Evolutionary conservation across 2,113 vertebrate genomes (phyloP), one percentile per base, ranked within the genome.

Genomic region (Poecilia latipinna): DNA sequence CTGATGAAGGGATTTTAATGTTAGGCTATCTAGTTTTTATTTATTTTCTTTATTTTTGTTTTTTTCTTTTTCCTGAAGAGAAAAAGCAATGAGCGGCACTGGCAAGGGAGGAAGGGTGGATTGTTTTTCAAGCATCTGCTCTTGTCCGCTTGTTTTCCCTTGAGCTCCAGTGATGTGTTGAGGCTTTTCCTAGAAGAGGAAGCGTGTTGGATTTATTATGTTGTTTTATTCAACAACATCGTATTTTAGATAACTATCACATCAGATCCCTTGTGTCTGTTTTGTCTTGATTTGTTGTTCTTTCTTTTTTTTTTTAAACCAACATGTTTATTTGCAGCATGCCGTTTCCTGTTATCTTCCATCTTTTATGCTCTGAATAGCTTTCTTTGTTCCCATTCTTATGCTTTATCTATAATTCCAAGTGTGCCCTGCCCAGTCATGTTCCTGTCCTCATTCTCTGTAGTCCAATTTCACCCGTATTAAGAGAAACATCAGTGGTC

Each of bases 1-100:
- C 88, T 92, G 88, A 92, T 84, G 70, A 78, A 64, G 69, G 64
- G 61, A 79, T 90, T 86, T 86, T 35, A 69, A 35, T 65, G 48
- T 65, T 48, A 37, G 29, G 61, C 42, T 37, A 35, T 51, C 44
- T 48, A 48, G 13, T 48, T 19, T 48, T 57, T 44, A 48, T 70
- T 82, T 79, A 61, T 19, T 48, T 57, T 44, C 35, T 70, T 82
- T 79, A 61, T 76, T 71, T 61, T 68, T 28, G 70, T 76, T 61
- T 69, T 74, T 74, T 70, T 28, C 28, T 28, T 28, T 28, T 73
- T 57, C 8, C 19, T 76, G 70, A 77, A 75, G 72, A 82, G 60
- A 42, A 60, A 79, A 82, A 74, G 66, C 48, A 82, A 48, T 61
- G 37, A 69, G 61, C 28, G 32, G 31, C 68, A 75, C 60, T 82